These are phyloP conservation scores for Hydrophis major DNA, from an alignment of 2,797 vertebrate genomes.

Conservation along the genomic window DNA sequence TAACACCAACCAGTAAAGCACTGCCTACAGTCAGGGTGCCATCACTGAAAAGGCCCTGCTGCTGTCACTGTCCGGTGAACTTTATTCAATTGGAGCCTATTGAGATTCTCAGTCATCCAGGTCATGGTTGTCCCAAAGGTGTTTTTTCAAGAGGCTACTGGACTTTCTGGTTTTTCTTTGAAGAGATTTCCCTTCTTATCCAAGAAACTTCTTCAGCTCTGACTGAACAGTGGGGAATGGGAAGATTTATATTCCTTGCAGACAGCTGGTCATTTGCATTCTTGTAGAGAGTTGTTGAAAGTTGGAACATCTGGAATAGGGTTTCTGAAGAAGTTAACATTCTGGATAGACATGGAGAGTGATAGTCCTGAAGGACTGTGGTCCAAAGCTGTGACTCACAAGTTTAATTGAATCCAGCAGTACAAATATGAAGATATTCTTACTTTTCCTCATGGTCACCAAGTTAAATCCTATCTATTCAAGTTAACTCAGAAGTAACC, in stretches of 20 bases:
- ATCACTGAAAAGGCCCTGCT: not conserved
- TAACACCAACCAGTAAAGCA: not conserved
- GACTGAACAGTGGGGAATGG: too few relatives aligned
- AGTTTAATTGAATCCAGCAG: not conserved
- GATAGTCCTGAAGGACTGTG: not conserved
- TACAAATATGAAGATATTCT: not conserved
- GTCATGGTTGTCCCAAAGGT: too few relatives aligned
- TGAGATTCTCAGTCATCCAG: too few relatives aligned
- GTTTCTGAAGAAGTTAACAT: not conserved
- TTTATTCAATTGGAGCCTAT: not conserved
- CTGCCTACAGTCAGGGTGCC: not conserved
- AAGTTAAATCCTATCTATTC: not conserved
- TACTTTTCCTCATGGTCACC: not conserved
- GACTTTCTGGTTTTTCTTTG: too few relatives aligned
- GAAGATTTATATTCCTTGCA: too few relatives aligned
- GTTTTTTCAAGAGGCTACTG: too few relatives aligned
- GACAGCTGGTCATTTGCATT: too few relatives aligned
- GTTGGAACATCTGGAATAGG: not conserved
- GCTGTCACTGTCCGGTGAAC: not conserved
- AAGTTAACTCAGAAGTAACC: not conserved
- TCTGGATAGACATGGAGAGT: not conserved
- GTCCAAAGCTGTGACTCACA: not conserved
- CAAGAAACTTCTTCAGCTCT: too few relatives aligned
- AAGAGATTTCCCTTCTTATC: too few relatives aligned
- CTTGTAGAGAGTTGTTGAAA: too few relatives aligned